phyloP scores from a whole-genome alignment of 1,140 invertebrate species.

The Drosophila ananassae region DNA sequence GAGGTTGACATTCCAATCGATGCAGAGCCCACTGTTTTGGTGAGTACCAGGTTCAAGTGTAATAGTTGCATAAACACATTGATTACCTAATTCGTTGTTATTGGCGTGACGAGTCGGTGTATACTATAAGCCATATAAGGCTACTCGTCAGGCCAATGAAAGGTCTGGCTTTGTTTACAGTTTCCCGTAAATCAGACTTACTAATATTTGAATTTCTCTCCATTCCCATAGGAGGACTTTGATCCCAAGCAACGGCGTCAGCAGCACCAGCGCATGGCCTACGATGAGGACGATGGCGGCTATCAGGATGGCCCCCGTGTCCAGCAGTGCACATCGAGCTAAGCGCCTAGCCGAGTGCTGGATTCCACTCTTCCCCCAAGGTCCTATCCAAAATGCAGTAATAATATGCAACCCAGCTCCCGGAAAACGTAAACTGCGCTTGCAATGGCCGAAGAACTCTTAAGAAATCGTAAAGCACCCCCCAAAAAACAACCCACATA shows the following conservation, averaged over 20 bases:
- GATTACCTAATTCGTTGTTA: background rate
- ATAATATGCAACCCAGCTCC: constrained; percentile 47
- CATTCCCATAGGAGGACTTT: constrained; percentile 84
- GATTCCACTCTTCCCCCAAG: constrained; percentile 21
- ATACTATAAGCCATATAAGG: too few relatives aligned
- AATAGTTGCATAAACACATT: background rate
- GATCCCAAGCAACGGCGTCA: constrained; percentile 87
- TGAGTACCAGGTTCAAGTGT: constrained; percentile 36
- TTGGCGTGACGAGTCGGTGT: too few relatives aligned
- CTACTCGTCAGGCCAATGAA: too few relatives aligned
- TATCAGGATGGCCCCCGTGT: constrained; percentile 85
- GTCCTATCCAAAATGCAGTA: constrained; percentile 34
- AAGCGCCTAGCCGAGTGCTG: constrained; percentile 79
- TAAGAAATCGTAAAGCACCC: constrained; percentile 10
- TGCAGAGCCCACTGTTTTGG: constrained; percentile 88
- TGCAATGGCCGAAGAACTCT: constrained; percentile 43
- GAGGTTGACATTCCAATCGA: constrained; percentile 90
- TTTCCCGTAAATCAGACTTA: background rate
- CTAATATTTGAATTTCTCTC: too few relatives aligned
- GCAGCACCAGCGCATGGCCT: constrained; percentile 86
- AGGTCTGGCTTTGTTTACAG: background rate
- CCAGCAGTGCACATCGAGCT: constrained; percentile 93
- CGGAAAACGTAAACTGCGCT: constrained; percentile 47
- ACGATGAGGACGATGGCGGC: constrained; percentile 88
- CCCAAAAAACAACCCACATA: constrained; percentile 6